These are phyloP conservation scores for Zoanthus sansibaricus DNA, from an alignment of 92 coral and sea anemone species.

Conservation along the genomic window DNA sequence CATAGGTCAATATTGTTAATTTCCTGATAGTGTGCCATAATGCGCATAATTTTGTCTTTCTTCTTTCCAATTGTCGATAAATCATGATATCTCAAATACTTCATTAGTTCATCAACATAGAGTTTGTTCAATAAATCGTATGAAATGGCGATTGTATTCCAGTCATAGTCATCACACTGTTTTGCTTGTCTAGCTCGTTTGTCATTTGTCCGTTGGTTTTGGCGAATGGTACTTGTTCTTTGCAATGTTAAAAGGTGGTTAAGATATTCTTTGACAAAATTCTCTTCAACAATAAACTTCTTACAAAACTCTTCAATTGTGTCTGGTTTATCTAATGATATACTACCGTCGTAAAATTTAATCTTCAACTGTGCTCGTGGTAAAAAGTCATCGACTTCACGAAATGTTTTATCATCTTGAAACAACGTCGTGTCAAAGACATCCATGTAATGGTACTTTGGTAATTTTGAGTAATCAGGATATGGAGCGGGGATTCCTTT, in stretches of 20 bases:
- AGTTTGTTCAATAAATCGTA: no score
- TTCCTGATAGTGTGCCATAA: conserved; percentile 15
- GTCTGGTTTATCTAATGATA: conserved; percentile 17
- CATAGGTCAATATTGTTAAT: conserved; percentile 12
- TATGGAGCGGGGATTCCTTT: conserved; percentile 68
- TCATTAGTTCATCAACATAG: no score
- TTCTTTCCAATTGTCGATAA: no score
- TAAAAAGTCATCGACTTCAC: conserved; percentile 22
- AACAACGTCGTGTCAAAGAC: conserved; percentile 42
- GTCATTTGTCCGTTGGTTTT: conserved; percentile 56
- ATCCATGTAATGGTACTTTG: conserved; percentile 61
- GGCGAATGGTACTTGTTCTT: conserved; percentile 48
- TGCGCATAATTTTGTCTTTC: conserved; percentile 11
- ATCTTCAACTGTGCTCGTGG: no score
- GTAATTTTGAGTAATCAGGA: conserved; percentile 64
- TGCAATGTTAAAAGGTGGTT: conserved; percentile 61
- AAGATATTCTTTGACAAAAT: neutral
- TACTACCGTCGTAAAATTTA: neutral
- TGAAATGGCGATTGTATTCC: conserved; percentile 21
- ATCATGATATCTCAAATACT: no score
- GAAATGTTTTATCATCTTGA: neutral
- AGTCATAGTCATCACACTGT: conserved; percentile 49
- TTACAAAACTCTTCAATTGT: conserved; percentile 27
- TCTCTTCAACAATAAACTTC: no score
- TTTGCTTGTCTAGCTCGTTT: conserved; percentile 49